phyloP scores from a whole-genome alignment of 2,888 invertebrate species.

The Neuroscelio doddi region DNA sequence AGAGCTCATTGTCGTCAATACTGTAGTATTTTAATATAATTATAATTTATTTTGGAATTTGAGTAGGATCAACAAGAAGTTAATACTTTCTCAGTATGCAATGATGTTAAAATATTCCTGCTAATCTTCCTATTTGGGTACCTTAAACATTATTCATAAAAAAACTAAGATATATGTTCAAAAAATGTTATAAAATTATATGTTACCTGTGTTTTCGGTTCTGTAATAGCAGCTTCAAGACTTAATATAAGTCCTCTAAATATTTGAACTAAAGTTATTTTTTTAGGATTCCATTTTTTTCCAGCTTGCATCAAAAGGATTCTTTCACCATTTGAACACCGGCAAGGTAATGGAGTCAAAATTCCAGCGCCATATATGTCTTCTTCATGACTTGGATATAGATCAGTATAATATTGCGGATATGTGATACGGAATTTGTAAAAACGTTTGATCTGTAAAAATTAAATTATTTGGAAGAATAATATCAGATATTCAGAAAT shows the following conservation, averaged over 20 bases:
- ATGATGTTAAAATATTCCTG: too few species aligned
- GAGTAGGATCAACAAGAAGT: too few species aligned
- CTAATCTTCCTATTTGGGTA: too few species aligned
- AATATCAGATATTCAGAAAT: too few species aligned
- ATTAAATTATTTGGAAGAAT: conserved; percentile 1
- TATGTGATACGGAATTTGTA: conserved; percentile 81
- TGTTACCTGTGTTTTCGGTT: conserved; percentile 80
- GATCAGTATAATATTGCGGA: conserved; percentile 76
- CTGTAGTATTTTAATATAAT: too few species aligned
- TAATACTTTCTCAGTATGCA: too few species aligned
- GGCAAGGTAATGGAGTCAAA: conserved; percentile 79
- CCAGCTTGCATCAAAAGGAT: conserved; percentile 82
- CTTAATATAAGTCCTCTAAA: conserved; percentile 81
- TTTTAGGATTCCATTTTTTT: conserved; percentile 84
- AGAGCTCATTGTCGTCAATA: too few species aligned
- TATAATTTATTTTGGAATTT: too few species aligned
- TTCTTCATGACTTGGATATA: conserved; percentile 78
- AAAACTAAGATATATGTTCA: too few species aligned
- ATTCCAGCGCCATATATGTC: conserved; percentile 79
- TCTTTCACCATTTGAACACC: conserved; percentile 80
- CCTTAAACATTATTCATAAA: too few species aligned
- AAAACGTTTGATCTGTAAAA: conserved; percentile 79
- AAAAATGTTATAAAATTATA: not conserved
- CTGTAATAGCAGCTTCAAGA: conserved; percentile 84
- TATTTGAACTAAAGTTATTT: conserved; percentile 78